These are phyloP conservation scores for Brachirus orientalis DNA, from an alignment of 2,113 vertebrate species.

Conservation along the genomic window DNA sequence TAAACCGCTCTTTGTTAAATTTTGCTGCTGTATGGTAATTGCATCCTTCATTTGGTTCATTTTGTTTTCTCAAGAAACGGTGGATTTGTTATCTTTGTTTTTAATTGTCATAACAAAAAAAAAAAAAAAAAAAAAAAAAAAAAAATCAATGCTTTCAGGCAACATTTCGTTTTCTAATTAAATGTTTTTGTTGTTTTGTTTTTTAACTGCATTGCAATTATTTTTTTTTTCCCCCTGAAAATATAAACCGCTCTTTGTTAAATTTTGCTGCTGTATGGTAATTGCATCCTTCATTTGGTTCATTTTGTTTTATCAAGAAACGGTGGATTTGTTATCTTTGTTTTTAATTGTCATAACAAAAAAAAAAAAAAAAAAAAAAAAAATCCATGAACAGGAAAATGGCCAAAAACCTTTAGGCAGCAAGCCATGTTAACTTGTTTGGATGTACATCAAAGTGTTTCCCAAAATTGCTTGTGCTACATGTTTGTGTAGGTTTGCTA, in stretches of 20 bases:
- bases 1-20: neutral
- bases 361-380: slow-evolving; percentile 8
- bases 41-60: slow-evolving; percentile 5
- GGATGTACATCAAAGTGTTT: slow-evolving; percentile 11
- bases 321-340: slow-evolving; percentile 13
- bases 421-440: slow-evolving; percentile 11
- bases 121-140: no score
- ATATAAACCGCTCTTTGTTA: neutral
- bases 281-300: slow-evolving; percentile 3
- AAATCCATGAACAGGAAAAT: slow-evolving; percentile 7
- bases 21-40: slow-evolving; percentile 1
- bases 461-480: neutral
- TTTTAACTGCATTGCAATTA: neutral
- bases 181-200: neutral
- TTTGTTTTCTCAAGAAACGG: neutral
- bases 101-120: no score
- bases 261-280: slow-evolving; percentile 1
- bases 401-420: slow-evolving; percentile 27
- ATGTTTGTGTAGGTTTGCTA: slow-evolving; percentile 14
- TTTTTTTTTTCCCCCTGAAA: neutral
- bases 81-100: no score
- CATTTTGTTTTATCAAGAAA: slow-evolving; percentile 1
- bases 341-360: slow-evolving; percentile 10
- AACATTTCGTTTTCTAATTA: neutral
- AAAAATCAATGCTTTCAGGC: neutral